A percentile compares a stretch with the other conserved stretches of the same genome.
phyloP scores from a whole-genome alignment of 2,797 vertebrate species.

The Cynodonichthys magdalenae region DNA sequence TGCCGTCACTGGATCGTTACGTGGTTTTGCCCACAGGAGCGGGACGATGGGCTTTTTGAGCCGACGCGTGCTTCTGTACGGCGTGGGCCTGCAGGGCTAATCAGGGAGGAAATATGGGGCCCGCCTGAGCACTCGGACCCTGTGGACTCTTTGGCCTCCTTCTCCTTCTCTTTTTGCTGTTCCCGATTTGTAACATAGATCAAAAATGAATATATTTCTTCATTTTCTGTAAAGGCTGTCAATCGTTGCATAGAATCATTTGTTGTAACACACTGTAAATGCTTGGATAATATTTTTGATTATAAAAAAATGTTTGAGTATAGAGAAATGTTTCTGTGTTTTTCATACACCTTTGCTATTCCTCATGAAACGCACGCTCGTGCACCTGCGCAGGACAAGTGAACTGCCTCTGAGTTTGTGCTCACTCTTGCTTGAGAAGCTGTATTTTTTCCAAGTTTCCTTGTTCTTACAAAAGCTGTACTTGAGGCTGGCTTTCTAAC shows the following conservation, averaged over 20 bases:
- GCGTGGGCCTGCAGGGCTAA: constrained; percentile 54
- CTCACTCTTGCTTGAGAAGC: constrained; percentile 39
- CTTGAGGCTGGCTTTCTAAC: constrained; percentile 34
- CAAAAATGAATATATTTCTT: constrained; percentile 82
- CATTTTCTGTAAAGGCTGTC: constrained; percentile 83
- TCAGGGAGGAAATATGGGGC: constrained; percentile 61
- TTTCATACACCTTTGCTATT: constrained; percentile 9
- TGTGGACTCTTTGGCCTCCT: constrained; percentile 10
- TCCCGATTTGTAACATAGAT: constrained; percentile 78
- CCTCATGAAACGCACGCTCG: constrained; percentile 6
- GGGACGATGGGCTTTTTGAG: constrained; percentile 35
- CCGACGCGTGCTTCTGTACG: constrained; percentile 38
- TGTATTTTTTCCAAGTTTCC: constrained; percentile 13
- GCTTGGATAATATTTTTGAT: constrained; percentile 85
- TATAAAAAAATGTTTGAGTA: constrained; percentile 77
- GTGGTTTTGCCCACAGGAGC: constrained; percentile 36
- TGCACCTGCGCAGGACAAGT: constrained; percentile 15
- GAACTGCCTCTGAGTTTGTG: constrained; percentile 15
- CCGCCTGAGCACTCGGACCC: constrained; percentile 53
- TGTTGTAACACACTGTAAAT: constrained; percentile 85
- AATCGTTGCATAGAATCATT: constrained; percentile 79
- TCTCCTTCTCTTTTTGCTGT: constrained; percentile 59
- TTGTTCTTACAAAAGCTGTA: constrained; percentile 29
- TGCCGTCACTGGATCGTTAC: constrained; percentile 60
- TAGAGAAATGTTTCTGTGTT: constrained; percentile 20